Percentiles rank a stretch among this genome's conserved stretches.
These are phyloP conservation scores for Dinocampus coccinellae DNA, from an alignment of 2,888 invertebrate genomes.

Conservation along the genomic window DNA sequence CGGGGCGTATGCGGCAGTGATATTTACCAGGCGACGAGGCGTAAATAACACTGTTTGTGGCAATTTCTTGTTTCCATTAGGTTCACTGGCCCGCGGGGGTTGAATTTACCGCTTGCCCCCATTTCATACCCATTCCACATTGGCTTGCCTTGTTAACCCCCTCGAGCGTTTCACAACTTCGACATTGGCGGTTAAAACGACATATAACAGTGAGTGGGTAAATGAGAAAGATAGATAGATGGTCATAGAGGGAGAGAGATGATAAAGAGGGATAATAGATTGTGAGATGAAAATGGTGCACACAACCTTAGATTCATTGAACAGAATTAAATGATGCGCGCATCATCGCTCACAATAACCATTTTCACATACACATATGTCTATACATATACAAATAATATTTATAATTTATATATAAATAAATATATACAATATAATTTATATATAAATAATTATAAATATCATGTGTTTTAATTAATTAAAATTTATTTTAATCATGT, in stretches of 20 bases:
- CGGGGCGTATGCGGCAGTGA: constrained; percentile 48
- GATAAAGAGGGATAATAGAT: constrained; percentile 34
- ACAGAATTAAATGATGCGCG: constrained; percentile 67
- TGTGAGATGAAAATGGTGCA: constrained; percentile 57
- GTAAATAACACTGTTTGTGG: constrained; percentile 67
- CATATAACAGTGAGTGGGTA: no score
- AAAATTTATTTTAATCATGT: no score
- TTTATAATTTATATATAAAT: not conserved
- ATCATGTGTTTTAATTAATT: no score
- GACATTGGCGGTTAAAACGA: constrained; percentile 44
- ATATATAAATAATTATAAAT: no score
- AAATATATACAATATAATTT: not conserved
- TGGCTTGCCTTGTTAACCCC: constrained; percentile 28
- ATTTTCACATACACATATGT: constrained; percentile 52
- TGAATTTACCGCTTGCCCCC: constrained; percentile 19
- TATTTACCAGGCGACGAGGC: constrained; percentile 66
- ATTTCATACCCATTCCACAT: constrained; percentile 21
- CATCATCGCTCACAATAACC: constrained; percentile 68
- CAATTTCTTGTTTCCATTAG: constrained; percentile 70
- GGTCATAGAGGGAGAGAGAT: constrained; percentile 29
- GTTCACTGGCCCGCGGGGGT: constrained; percentile 65
- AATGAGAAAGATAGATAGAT: no score
- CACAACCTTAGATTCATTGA: constrained; percentile 60
- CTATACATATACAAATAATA: not conserved
- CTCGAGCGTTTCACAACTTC: constrained; percentile 55